phyloP scores from a whole-genome alignment of 2,797 vertebrate genomes.

The Ambastaia sidthimunki region DNA sequence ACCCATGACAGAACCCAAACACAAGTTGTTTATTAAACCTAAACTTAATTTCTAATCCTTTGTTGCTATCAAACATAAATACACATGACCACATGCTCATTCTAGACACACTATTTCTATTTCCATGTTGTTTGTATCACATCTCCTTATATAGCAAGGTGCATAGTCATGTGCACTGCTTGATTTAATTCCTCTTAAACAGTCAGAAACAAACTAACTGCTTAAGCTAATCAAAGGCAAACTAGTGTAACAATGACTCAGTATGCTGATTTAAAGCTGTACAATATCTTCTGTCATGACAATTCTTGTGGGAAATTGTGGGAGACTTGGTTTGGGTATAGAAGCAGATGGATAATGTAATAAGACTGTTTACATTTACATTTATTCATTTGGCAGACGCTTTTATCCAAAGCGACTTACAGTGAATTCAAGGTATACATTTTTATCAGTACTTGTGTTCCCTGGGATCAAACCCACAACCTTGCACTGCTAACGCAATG shows the following conservation, averaged over 20 bases:
- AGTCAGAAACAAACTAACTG: background rate
- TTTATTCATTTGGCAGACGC: too few relatives aligned
- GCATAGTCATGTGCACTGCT: background rate
- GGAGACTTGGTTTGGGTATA: background rate
- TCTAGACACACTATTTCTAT: background rate
- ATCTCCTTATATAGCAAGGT: constrained; percentile 12
- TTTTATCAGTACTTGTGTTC: too few relatives aligned
- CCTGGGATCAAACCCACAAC: too few relatives aligned
- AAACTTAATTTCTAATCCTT: background rate
- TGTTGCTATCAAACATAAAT: background rate
- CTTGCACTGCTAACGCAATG: too few relatives aligned
- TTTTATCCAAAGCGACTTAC: too few relatives aligned
- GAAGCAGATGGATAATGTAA: constrained; percentile 16
- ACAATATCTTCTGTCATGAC: background rate
- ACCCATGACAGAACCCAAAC: constrained; percentile 14
- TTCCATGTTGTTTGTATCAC: background rate
- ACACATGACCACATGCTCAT: background rate
- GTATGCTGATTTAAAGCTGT: background rate
- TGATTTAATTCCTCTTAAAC: background rate
- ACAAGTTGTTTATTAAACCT: background rate
- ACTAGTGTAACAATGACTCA: background rate
- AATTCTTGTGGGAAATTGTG: background rate
- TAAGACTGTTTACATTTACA: background rate
- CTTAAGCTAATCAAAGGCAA: background rate
- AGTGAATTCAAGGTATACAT: too few relatives aligned